A percentile compares a stretch with the other conserved stretches of the same genome.
phyloP scores from a whole-genome alignment of 2,888 invertebrate species.

The Napeogenes sylphis region DNA sequence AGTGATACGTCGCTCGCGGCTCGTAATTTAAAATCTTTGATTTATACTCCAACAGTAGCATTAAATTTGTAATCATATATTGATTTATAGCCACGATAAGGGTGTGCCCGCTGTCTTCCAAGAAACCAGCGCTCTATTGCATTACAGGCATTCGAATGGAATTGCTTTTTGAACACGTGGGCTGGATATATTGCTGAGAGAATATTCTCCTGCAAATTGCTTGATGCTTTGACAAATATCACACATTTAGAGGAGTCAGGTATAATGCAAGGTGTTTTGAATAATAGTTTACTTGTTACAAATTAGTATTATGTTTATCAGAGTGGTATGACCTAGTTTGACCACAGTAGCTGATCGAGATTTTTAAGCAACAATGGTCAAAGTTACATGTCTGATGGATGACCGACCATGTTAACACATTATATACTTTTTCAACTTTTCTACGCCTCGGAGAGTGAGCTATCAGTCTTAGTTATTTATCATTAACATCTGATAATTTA shows the following conservation, averaged over 20 bases:
- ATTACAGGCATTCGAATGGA: conserved; percentile 35
- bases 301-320: no score
- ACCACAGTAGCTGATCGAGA: no score
- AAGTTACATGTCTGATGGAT: no score
- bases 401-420: no score
- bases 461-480: no score
- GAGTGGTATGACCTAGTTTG: no score
- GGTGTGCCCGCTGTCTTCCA: conserved; percentile 65
- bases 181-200: conserved; percentile 34
- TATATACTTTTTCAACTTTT: no score
- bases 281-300: no score
- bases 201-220: conserved; percentile 25
- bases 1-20: conserved; percentile 66
- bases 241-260: neutral
- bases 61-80: conserved; percentile 79
- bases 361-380: no score
- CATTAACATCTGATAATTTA: no score
- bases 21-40: conserved; percentile 76
- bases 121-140: conserved; percentile 60
- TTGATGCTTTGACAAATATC: conserved; percentile 22
- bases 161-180: conserved; percentile 57
- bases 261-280: neutral
- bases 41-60: conserved; percentile 77
- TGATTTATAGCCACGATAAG: conserved; percentile 76
- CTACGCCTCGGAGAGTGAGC: no score